phyloP scores from a whole-genome alignment of 1,140 invertebrate genomes.

The Thaumetopoea pityocampa region DNA sequence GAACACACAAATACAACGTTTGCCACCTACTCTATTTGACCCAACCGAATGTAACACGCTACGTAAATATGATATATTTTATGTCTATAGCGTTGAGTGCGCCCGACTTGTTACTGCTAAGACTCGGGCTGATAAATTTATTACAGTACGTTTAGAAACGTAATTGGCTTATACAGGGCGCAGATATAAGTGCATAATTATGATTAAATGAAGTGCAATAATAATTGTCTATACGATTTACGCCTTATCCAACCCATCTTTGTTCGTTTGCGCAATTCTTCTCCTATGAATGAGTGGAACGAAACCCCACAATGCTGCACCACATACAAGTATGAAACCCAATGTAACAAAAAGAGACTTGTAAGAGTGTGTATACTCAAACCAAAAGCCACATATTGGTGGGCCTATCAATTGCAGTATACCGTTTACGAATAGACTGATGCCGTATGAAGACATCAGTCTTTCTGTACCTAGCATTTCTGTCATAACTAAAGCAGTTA shows the following conservation, averaged over 20 bases:
- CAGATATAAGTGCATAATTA: too few species aligned
- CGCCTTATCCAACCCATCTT: slow-evolving; percentile 13
- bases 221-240: too few species aligned
- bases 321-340: slow-evolving; percentile 84
- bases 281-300: slow-evolving; percentile 81
- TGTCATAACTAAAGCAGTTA: slow-evolving; percentile 90
- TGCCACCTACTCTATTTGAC: too few species aligned
- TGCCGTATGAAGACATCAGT: slow-evolving; percentile 89
- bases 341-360: slow-evolving; percentile 83
- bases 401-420: slow-evolving; percentile 87
- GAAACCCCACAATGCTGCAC: slow-evolving; percentile 83
- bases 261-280: slow-evolving; percentile 43
- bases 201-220: too few species aligned
- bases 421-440: slow-evolving; percentile 89
- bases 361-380: slow-evolving; percentile 79
- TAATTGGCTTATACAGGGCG: too few species aligned
- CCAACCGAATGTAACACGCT: too few species aligned
- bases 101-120: too few species aligned
- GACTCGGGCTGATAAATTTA: too few species aligned
- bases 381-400: slow-evolving; percentile 84
- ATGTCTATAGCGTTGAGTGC: too few species aligned
- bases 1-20: too few species aligned
- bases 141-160: too few species aligned
- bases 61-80: too few species aligned
- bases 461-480: slow-evolving; percentile 89